These are phyloP conservation scores for Listronotus oregonensis DNA, from an alignment of 1,140 invertebrate genomes.

Conservation along the genomic window DNA sequence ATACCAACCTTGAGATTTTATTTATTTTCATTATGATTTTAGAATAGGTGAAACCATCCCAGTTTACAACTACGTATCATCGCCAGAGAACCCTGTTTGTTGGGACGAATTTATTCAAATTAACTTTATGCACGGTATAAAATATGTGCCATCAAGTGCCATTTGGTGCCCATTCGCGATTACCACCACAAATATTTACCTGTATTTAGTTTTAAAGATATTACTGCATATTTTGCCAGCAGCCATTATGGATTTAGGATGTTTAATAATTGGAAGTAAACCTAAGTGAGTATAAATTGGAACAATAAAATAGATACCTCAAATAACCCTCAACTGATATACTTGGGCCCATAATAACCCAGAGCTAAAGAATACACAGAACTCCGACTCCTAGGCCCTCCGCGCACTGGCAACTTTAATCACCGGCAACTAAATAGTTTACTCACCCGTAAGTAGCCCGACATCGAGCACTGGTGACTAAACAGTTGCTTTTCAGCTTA, in stretches of 20 bases:
- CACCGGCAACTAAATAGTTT: too few species aligned
- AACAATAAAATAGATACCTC: too few species aligned
- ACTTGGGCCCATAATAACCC: too few species aligned
- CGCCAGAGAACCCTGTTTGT: constrained; percentile 68
- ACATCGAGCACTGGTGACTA: too few species aligned
- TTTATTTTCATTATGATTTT: constrained; percentile 38
- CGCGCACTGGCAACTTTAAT: too few species aligned
- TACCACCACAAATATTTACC: constrained; percentile 54
- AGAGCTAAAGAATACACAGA: too few species aligned
- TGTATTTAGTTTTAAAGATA: constrained; percentile 57
- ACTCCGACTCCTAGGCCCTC: too few species aligned
- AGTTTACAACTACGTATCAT: constrained; percentile 76
- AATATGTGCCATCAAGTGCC: constrained; percentile 61
- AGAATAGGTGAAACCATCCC: constrained; percentile 60
- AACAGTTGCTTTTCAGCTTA: too few species aligned
- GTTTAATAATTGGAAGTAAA: constrained; percentile 63
- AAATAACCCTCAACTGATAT: too few species aligned
- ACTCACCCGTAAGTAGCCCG: too few species aligned
- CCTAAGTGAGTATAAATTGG: constrained; percentile 59
- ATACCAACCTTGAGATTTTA: too few species aligned
- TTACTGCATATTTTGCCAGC: constrained; percentile 65
- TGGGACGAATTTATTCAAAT: constrained; percentile 66
- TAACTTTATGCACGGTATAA: constrained; percentile 58
- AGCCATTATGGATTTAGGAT: constrained; percentile 62
- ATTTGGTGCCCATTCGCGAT: constrained; percentile 65